Conservation (phyloP, 2,797 vertebrate genomes). For the Streptopelia turtur region DNA sequence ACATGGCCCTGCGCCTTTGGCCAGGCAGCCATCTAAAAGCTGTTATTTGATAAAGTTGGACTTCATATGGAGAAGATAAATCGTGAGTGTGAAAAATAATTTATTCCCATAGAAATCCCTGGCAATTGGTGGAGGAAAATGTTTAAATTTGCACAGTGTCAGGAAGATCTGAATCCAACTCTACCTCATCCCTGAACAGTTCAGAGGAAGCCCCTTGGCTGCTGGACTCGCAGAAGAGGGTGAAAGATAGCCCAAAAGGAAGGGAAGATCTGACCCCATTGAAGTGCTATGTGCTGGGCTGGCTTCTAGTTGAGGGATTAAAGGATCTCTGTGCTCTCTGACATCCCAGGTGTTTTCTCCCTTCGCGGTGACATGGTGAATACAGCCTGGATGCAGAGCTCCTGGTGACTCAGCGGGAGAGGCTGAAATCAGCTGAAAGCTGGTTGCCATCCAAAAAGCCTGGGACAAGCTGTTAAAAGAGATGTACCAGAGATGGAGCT, state of each 20-base stretch:
- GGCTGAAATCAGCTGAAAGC: conserved; percentile 1
- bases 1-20: neutral
- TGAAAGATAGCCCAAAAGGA: neutral
- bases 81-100: neutral
- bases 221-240: neutral
- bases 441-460: conserved; percentile 43
- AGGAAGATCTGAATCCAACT: neutral
- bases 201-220: neutral
- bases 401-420: conserved; percentile 9
- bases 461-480: conserved; percentile 29
- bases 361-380: neutral
- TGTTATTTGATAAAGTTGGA: neutral
- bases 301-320: neutral
- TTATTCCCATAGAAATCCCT: neutral
- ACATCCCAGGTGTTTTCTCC: neutral
- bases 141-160: neutral
- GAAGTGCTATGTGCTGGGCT: neutral
- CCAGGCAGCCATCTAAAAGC: neutral
- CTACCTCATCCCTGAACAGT: neutral
- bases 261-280: neutral
- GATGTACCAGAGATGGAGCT: neutral
- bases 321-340: neutral
- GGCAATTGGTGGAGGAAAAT: neutral
- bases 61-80: neutral
- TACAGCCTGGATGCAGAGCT: neutral